Evolutionary conservation across 2,797 vertebrate species (phyloP), one percentile per base, ranked within the genome.

Genomic region (Xenopus petersii): DNA sequence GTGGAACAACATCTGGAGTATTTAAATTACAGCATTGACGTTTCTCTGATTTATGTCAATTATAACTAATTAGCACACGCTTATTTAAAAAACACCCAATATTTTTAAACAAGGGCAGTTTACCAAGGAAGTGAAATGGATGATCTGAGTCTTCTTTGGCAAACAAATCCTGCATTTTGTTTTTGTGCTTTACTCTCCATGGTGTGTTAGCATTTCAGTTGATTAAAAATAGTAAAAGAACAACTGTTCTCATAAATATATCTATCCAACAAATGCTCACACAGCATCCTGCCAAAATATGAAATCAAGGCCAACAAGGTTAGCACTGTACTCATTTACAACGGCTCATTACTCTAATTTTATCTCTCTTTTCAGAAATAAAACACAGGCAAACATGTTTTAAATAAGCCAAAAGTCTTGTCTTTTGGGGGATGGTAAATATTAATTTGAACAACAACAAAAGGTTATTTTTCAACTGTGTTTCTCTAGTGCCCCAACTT

Each of bases 261-360:
- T 61, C 67, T 64, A 36, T 56, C 0, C 0, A 82, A 36, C 62
- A 42, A 67, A 64, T 48, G 81, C 56, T 59, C 56, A 80, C 46
- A 64, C 33, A 42, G 47, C 21, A 30, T 21, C 67, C 60, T 79
- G 65, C 26, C 68, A 59, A 17, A 12, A 54, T 47, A 58, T 24
- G 54, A 73, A 79, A 70, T 49, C 61, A 47, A 51, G 58, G 76
- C 71, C 76, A 79, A 65, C 61, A 70, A 74, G 67, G 67, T 65
- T 74, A 79, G 49, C 66, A 65, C 36, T n/a, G 67, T 79, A 78
- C 55, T 51, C 67, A 82, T 84, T 82, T 75, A 81, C 61, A 80
- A 75, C 77, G 73, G 83, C 82, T 82, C 80, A 80, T 75, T 63
- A 86, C 84, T 81, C 33, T 69, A 81, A 81, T 83, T 85, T 86